phyloP scores from a whole-genome alignment of 2,113 vertebrate species.

The Corvus cornix region DNA sequence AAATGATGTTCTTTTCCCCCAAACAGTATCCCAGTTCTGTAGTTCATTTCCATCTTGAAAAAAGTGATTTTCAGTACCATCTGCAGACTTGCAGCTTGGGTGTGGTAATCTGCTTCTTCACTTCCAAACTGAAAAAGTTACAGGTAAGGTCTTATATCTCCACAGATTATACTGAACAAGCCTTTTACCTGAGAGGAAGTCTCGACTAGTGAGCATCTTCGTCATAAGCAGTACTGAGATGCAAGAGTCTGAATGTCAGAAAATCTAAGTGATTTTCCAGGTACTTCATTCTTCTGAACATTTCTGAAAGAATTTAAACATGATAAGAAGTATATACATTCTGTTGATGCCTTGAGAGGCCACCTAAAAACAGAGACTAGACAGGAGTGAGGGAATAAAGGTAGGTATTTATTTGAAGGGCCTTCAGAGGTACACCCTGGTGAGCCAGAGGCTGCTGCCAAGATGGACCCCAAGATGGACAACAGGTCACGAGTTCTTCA shows the following conservation, averaged over 20 bases:
- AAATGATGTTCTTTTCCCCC: neutral
- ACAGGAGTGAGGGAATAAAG: too few relatives aligned
- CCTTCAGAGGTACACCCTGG: too few relatives aligned
- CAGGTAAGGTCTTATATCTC: neutral
- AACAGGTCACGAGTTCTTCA: too few relatives aligned
- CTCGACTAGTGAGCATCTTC: neutral
- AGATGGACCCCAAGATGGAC: too few relatives aligned
- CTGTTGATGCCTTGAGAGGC: neutral
- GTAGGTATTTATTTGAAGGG: too few relatives aligned
- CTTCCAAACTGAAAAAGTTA: neutral
- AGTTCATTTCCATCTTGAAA: neutral
- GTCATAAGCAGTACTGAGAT: neutral
- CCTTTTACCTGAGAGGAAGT: neutral
- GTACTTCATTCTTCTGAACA: neutral
- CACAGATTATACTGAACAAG: neutral
- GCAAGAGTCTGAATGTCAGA: neutral
- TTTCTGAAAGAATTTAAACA: neutral
- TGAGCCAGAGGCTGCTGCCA: too few relatives aligned
- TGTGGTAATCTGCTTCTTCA: neutral
- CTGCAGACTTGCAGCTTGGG: neutral
- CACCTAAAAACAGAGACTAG: too few relatives aligned
- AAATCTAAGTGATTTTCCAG: neutral
- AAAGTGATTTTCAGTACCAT: neutral
- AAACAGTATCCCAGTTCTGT: neutral
- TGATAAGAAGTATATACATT: neutral